These are phyloP conservation scores for Abrostola triplasia DNA, from an alignment of 2,888 invertebrate genomes.

Conservation along the genomic window DNA sequence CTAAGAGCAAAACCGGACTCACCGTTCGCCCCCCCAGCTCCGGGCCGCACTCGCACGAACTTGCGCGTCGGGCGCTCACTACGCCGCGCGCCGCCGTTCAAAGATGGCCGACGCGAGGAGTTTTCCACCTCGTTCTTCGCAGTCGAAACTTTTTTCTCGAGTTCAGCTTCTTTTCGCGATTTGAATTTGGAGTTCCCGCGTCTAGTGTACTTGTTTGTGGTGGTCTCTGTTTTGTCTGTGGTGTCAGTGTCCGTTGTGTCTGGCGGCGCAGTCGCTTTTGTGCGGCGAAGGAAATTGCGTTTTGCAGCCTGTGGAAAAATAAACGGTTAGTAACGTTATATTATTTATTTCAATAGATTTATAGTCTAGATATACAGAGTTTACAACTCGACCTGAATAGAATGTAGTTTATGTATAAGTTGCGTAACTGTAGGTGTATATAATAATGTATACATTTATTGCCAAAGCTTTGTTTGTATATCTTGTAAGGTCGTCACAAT, in stretches of 20 bases:
- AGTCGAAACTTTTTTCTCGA: constrained; percentile 64
- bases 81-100: constrained; percentile 70
- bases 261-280: constrained; percentile 78
- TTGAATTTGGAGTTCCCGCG: constrained; percentile 65
- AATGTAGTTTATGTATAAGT: constrained; percentile 47
- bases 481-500: constrained; percentile 43
- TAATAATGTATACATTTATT: constrained; percentile 2
- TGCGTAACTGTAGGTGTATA: constrained; percentile 11
- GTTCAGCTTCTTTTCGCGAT: constrained; percentile 61
- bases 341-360: constrained; percentile 12
- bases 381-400: constrained; percentile 38
- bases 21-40: constrained; percentile 81
- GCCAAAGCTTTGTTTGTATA: constrained; percentile 28
- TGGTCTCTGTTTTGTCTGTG: constrained; percentile 66
- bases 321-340: constrained; percentile 45
- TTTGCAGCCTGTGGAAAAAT: constrained; percentile 71
- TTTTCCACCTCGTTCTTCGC: constrained; percentile 62
- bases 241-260: constrained; percentile 65
- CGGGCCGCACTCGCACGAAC: constrained; percentile 76
- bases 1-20: constrained; percentile 73
- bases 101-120: constrained; percentile 73
- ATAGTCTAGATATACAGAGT: not conserved
- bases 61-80: constrained; percentile 78
- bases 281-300: constrained; percentile 80
- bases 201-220: constrained; percentile 72